Evolutionary conservation across 1,140 invertebrate genomes (phyloP).

Genomic region (Papilio helenus): DNA sequence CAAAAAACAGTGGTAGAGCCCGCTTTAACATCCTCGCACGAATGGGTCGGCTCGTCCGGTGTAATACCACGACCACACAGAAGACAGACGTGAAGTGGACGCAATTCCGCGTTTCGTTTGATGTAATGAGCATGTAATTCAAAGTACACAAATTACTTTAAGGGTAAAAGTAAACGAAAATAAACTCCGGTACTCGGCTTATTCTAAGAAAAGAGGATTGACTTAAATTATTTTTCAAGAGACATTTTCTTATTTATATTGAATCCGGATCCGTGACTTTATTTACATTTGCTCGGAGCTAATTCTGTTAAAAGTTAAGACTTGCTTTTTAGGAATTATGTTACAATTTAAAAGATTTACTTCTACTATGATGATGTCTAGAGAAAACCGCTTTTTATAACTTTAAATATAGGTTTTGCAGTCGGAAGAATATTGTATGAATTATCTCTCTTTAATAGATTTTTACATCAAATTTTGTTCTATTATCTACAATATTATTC

Average conservation of each 20-base stretch:
- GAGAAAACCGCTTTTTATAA: background rate
- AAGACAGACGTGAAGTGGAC: no score
- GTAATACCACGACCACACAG: no score
- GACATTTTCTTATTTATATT: slow-evolving; percentile 19
- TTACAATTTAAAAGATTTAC: background rate
- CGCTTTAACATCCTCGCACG: no score
- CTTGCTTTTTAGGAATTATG: background rate
- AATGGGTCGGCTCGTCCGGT: no score
- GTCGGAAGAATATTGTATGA: background rate
- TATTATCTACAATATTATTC: no score
- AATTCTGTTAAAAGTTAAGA: slow-evolving; percentile 22
- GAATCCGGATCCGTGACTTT: slow-evolving; percentile 7
- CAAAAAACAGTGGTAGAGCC: no score
- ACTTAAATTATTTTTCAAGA: slow-evolving; percentile 9
- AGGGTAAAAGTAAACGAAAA: background rate
- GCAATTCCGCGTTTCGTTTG: no score
- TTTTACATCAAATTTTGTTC: no score
- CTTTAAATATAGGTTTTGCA: background rate
- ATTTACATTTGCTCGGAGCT: background rate
- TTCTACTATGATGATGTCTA: background rate
- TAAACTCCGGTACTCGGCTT: background rate
- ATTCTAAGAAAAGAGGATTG: background rate
- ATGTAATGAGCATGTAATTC: slow-evolving; percentile 26
- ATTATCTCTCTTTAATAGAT: background rate
- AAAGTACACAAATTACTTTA: slow-evolving; percentile 8